Base-by-base conservation (phyloP, 2,888 invertebrate genomes). In the Psococerastis gibbosa region DNA sequence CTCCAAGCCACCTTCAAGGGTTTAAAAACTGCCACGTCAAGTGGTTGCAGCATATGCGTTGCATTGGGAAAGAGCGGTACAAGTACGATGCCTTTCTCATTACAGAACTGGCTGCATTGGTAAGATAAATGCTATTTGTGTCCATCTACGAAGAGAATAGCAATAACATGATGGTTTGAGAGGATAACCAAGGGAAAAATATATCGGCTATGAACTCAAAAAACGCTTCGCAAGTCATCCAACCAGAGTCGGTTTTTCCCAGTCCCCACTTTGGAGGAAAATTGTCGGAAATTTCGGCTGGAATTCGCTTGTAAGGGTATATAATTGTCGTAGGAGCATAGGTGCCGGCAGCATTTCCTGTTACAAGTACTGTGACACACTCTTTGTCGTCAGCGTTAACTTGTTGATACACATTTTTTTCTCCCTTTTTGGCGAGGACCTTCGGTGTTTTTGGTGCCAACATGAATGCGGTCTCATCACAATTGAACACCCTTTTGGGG, bases 121-220 rank as follows among this genome's bases (percentile, higher is more conserved):
- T 51, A 43, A 35, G 53, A 52, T 41, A 52, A 32, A 42, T 53
- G 53, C 15, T 52, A 53, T 18, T 44, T 41, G 48, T 53, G 54
- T 18, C 53, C 54, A 48, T 56, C 54, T 35, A 56, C 42, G 43
- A 53, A 55, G 22, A 45, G 50, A 35, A 51, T 27, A 9, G 11
- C 27, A 11, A 54, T 43, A 55, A 52, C 27, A 50, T 20, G 2
- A 56, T 50, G 8, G 50, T 50, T n/a, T 52, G 43, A 22, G 53
- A 34, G 17, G 49, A 9, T 18, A 52, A 43, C 55, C 56, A 56
- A 17, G 54, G 52, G 48, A 54, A 47, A 48, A 59, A 56, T 32
- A 56, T 47, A 44, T 59, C 59, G 2, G 54, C 47, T 3, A 58
- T 48, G 46, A 56, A 59, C 48, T 59, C 56, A 49, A 50, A 59